A percentile compares a stretch with the other conserved stretches of the same genome.
phyloP scores from a whole-genome alignment of 2,888 invertebrate genomes.

The Drosophila vallismaia region DNA sequence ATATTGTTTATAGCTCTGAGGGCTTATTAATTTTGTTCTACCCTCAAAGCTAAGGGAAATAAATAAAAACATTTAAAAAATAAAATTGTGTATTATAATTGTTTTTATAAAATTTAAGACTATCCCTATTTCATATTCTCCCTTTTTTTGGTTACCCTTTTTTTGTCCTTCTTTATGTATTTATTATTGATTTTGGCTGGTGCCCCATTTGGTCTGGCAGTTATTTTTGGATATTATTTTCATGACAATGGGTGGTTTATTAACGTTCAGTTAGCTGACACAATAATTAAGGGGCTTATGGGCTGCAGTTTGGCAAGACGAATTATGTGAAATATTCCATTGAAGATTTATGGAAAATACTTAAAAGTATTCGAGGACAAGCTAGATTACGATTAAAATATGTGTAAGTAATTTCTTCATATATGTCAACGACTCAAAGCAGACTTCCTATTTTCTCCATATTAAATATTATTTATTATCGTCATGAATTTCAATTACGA shows the following conservation, averaged over 20 bases:
- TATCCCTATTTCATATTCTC: conserved; percentile 2
- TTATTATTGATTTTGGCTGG: conserved; percentile 42
- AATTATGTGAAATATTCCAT: conserved; percentile 16
- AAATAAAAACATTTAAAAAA: background rate
- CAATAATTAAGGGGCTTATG: conserved; percentile 39
- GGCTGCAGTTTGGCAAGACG: conserved; percentile 24
- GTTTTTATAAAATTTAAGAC: background rate
- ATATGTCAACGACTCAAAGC: conserved; percentile 7
- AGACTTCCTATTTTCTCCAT: background rate
- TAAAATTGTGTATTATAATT: background rate
- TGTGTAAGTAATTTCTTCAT: background rate
- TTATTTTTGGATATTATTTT: conserved; percentile 42
- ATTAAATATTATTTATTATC: conserved; percentile 11
- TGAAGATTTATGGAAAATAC: conserved; percentile 24
- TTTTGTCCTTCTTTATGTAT: conserved; percentile 33
- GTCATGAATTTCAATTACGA: conserved; percentile 37
- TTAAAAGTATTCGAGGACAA: conserved; percentile 1
- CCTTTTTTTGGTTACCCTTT: conserved; percentile 2
- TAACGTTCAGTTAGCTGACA: conserved; percentile 47
- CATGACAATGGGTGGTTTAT: conserved; percentile 46
- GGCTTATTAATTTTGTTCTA: background rate
- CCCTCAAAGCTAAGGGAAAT: background rate
- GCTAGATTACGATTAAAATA: conserved; percentile 16
- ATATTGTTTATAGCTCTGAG: conserved; percentile 17
- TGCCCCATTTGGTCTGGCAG: conserved; percentile 37